These are phyloP conservation scores for Diaprepes abbreviatus DNA, from an alignment of 2,888 invertebrate species.

Conservation along the genomic window DNA sequence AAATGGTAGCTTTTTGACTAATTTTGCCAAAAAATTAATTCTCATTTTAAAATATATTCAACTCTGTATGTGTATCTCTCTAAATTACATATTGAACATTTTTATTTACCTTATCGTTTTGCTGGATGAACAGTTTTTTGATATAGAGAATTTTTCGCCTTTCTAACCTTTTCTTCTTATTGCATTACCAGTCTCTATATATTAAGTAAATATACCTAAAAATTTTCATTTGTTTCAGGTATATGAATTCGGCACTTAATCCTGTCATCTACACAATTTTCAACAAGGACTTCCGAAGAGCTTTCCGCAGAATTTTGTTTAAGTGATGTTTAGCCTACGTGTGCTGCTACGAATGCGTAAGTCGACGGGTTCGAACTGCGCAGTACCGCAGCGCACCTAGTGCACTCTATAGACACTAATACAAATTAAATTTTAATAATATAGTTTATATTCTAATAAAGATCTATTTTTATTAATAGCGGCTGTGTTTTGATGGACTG, in stretches of 20 bases:
- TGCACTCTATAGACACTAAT: conserved; percentile 66
- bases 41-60: no score
- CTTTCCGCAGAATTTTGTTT: conserved; percentile 95
- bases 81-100: no score
- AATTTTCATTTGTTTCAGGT: conserved; percentile 62
- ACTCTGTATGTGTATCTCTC: no score
- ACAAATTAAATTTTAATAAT: conserved; percentile 57
- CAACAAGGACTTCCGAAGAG: conserved; percentile 96
- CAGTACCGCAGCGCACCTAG: conserved; percentile 76
- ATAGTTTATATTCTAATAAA: conserved; percentile 39
- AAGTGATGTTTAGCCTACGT: conserved; percentile 93
- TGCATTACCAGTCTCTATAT: no score
- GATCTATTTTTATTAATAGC: conserved; percentile 44
- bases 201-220: no score
- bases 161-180: no score
- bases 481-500: conserved; percentile 14
- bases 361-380: conserved; percentile 74
- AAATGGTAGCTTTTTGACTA: no score
- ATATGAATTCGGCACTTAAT: conserved; percentile 96
- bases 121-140: no score
- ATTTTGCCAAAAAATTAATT: no score
- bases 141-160: no score
- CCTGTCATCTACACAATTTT: conserved; percentile 97
- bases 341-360: conserved; percentile 85
- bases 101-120: no score